Conservation (phyloP, 2,113 vertebrate genomes). For the Sitta europaea region DNA sequence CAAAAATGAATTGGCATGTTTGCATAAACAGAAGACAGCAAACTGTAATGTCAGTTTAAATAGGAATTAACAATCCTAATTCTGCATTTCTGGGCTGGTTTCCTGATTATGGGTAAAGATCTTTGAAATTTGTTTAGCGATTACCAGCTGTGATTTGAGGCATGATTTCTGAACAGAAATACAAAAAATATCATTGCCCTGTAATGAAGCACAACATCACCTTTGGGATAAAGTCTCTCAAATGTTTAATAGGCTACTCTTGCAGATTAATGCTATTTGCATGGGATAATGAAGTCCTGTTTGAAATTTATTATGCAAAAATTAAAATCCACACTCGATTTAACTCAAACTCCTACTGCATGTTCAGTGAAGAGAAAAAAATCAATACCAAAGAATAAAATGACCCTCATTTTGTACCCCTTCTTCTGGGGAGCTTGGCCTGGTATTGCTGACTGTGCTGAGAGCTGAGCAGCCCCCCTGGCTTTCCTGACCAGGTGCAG, state of each 20-base stretch:
- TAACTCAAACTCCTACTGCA: not conserved
- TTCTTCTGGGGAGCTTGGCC: not conserved
- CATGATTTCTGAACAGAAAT: not conserved
- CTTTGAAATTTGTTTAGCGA: not conserved
- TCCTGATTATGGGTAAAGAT: not conserved
- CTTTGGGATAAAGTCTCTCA: not conserved
- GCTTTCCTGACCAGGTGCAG: fast-evolving
- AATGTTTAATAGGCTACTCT: not conserved
- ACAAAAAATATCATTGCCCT: not conserved
- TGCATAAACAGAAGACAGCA: not conserved
- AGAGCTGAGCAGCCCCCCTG: not conserved
- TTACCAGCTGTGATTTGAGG: not conserved
- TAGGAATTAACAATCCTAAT: not conserved
- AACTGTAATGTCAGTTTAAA: not conserved
- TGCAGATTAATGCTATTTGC: not conserved
- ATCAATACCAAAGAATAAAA: not conserved
- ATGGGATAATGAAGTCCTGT: not conserved
- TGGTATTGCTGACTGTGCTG: not conserved
- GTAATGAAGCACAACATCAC: not conserved
- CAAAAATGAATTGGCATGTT: not conserved
- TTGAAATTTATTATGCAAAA: not conserved
- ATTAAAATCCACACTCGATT: not conserved
- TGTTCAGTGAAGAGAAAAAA: not conserved
- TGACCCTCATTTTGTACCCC: not conserved
- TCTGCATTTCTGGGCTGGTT: not conserved